Evolutionary conservation across 1,140 invertebrate species (phyloP).

Genomic region (Lethrus apterus): DNA sequence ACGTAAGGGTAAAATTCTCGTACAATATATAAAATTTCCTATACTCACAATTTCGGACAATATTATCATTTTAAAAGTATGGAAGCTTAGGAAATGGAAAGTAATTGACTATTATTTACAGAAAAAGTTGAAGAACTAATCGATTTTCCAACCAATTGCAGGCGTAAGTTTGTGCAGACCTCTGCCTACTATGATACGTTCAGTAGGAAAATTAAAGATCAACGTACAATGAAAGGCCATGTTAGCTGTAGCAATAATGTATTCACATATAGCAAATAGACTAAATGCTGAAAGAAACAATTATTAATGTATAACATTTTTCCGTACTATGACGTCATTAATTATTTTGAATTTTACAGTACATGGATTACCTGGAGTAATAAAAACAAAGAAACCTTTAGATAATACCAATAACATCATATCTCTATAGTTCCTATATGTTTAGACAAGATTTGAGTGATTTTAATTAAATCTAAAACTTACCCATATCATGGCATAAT

Average conservation of each 20-base stretch:
- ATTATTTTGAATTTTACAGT: too few relatives aligned
- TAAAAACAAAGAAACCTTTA: neutral
- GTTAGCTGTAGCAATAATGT: slow-evolving; percentile 81
- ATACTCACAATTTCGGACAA: too few relatives aligned
- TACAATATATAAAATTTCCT: too few relatives aligned
- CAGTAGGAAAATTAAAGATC: slow-evolving; percentile 75
- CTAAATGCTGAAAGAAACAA: slow-evolving; percentile 68
- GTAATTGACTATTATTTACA: slow-evolving; percentile 5
- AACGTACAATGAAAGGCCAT: slow-evolving; percentile 88
- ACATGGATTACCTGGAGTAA: too few relatives aligned
- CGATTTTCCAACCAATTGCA: slow-evolving; percentile 8
- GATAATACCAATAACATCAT: too few relatives aligned
- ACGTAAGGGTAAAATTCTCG: too few relatives aligned
- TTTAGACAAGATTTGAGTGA: too few relatives aligned
- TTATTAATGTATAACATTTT: neutral
- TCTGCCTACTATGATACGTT: slow-evolving; percentile 61
- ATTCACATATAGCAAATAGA: slow-evolving; percentile 88
- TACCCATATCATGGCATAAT: slow-evolving; percentile 81
- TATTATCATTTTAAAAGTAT: too few relatives aligned
- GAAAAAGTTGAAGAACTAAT: slow-evolving; percentile 4
- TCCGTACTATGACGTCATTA: too few relatives aligned
- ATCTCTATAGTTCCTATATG: too few relatives aligned
- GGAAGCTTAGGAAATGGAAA: too few relatives aligned
- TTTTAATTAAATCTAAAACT: slow-evolving; percentile 40
- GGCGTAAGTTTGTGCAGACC: slow-evolving; percentile 17